Evolutionary conservation across 2,888 invertebrate genomes (phyloP).

Genomic region (Sesia bembeciformis): DNA sequence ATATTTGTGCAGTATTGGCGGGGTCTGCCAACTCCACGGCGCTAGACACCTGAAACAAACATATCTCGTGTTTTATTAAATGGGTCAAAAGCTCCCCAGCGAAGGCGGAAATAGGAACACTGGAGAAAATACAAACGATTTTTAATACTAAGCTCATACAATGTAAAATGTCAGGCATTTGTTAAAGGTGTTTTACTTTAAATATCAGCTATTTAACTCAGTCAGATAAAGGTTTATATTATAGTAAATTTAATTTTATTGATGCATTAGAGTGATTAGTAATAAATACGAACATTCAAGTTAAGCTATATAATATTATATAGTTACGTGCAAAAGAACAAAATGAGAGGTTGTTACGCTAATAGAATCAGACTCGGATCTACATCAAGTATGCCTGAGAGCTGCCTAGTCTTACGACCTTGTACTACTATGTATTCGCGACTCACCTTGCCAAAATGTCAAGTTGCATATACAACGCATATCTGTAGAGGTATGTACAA

Average conservation of each 20-base stretch:
- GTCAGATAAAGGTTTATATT: too few species aligned
- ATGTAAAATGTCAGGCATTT: too few species aligned
- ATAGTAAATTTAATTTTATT: too few species aligned
- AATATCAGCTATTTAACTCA: too few species aligned
- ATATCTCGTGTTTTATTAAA: constrained; percentile 32
- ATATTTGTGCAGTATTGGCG: constrained; percentile 49
- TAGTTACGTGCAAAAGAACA: too few species aligned
- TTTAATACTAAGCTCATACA: too few species aligned
- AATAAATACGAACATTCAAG: too few species aligned
- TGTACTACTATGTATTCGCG: constrained; percentile 24
- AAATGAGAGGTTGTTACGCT: too few species aligned
- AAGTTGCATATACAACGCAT: background rate
- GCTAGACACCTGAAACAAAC: constrained; percentile 59
- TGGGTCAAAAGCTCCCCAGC: constrained; percentile 49
- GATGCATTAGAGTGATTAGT: too few species aligned
- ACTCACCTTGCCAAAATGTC: constrained; percentile 32
- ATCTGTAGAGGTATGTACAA: constrained; percentile 1
- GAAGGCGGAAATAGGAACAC: constrained; percentile 1
- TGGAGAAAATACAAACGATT: background rate
- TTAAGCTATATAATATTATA: too few species aligned
- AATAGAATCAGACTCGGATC: constrained; percentile 3
- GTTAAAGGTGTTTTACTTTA: too few species aligned
- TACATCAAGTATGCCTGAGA: constrained; percentile 17
- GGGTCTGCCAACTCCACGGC: constrained; percentile 55
- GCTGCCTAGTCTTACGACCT: constrained; percentile 24